phyloP scores from a whole-genome alignment of 1,140 invertebrate genomes.

The Drosophila pectinifera region DNA sequence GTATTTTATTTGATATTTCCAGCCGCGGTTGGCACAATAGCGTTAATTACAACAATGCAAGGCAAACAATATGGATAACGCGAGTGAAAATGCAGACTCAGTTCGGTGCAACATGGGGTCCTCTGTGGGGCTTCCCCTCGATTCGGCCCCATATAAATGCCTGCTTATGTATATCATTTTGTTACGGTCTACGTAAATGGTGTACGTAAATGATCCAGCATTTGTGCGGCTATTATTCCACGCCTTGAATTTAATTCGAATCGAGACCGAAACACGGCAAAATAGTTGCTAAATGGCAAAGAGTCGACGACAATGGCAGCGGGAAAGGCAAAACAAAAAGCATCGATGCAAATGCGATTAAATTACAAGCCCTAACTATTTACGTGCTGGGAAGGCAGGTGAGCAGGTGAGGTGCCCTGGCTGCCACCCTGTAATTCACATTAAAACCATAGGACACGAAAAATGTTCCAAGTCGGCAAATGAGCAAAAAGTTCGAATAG shows the following conservation, averaged over 20 bases:
- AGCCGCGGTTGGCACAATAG: conserved; percentile 26
- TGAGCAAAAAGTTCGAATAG: conserved; percentile 61
- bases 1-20: conserved; percentile 61
- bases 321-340: conserved; percentile 47
- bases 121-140: conserved; percentile 58
- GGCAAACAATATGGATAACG: conserved; percentile 74
- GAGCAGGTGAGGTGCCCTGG: neutral
- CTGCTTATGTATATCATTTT: conserved; percentile 60
- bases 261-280: conserved; percentile 50
- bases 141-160: conserved; percentile 54
- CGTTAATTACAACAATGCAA: conserved; percentile 41
- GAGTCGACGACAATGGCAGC: conserved; percentile 40
- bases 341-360: conserved; percentile 76
- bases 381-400: conserved; percentile 15
- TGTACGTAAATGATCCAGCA: conserved; percentile 32
- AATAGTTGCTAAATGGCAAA: conserved; percentile 58
- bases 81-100: conserved; percentile 63
- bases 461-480: conserved; percentile 65
- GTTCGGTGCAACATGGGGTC: conserved; percentile 37
- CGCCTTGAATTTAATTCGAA: conserved; percentile 75
- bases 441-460: conserved; percentile 63
- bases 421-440: conserved; percentile 54
- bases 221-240: conserved; percentile 75
- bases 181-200: conserved; percentile 21
- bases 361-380: conserved; percentile 74